Conservation (phyloP, 2,113 vertebrate species). For the Mastomys natalensis region DNA sequence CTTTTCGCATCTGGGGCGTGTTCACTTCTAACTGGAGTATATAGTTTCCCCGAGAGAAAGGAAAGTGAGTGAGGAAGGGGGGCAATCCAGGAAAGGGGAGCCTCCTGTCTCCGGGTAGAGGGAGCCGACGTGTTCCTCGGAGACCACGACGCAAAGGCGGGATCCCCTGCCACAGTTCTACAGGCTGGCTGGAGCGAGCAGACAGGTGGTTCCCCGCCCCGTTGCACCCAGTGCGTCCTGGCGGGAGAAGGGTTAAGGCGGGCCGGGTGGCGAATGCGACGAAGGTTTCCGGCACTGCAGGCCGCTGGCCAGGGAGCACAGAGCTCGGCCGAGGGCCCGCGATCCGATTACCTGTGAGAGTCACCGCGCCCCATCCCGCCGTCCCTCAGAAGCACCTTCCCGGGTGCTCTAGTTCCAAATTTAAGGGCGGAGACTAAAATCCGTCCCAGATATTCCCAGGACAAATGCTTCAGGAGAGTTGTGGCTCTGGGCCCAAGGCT, state of each 20-base stretch:
- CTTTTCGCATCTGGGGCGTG: conserved; percentile 75
- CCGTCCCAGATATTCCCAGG: conserved; percentile 59
- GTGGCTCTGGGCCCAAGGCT: conserved; percentile 3
- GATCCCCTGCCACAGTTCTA: accelerated
- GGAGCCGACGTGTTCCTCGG: background rate
- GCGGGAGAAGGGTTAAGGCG: conserved; percentile 73
- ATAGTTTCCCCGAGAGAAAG: conserved; percentile 58
- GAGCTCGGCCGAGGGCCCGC: background rate
- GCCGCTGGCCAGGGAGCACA: background rate
- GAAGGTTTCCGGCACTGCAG: conserved; percentile 70
- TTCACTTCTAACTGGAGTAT: conserved; percentile 57
- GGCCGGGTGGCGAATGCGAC: conserved; percentile 57
- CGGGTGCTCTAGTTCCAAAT: background rate
- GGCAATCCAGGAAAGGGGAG: background rate
- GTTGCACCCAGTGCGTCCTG: background rate
- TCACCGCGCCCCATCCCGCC: conserved; percentile 48
- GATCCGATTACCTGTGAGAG: conserved; percentile 75
- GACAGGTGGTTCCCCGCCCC: conserved; percentile 69
- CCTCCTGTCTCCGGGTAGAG: background rate
- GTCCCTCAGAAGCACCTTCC: conserved; percentile 56
- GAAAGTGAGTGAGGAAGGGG: conserved; percentile 52
- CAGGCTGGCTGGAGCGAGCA: accelerated
- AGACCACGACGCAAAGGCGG: background rate
- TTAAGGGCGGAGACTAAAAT: conserved; percentile 48
- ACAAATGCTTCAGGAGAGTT: conserved; percentile 28